Base-by-base conservation (phyloP, 2,113 vertebrate genomes). In the Halcyon malimbica region DNA sequence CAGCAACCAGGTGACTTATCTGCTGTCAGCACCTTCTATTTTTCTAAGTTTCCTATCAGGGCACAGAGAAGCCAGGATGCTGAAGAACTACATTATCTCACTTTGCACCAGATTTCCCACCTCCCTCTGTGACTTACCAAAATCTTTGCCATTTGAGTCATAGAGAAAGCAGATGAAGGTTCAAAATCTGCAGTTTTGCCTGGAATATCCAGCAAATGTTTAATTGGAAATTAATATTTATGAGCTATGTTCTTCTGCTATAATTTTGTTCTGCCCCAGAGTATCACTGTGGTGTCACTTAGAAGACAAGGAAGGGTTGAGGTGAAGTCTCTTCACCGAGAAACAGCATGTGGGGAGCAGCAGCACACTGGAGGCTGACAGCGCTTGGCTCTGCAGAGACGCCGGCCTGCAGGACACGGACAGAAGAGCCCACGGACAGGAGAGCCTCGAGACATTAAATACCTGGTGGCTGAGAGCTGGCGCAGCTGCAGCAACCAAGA, bases 381-480 rank as follows among this genome's bases (percentile, higher is more conserved):
- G n/a, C 13, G 54, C 70, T 59, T n/a, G 54, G 29, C 44, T 87
- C 17, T 81, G 54, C 51, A 70, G 59, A 73, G 28, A 33, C 0
- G 2, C 42, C 2, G 3, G 54, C 33, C 83, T 21, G 65, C 35
- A 42, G 33, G 48, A 51, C 23, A 68, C 6, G 21, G 63, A 46
- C 29, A 51, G 65, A 28, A 62, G 42, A 81, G 68, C 79, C 91
- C 70, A 73, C 11, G 1, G 39, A 37, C 29, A 51, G 65, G 41
- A 62, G 42, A 81, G 63, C 79, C 90, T 59, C 44, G 26, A 63
- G 82, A 74, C 82, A 35, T 67, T 24, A 90, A 95, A 94, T 94
- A 93, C 92, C 96, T 95, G 93, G 37, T 23, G 91, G 57, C 78
- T 41, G 89, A 87, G 65, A 79, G 84, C 93, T 70, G 77, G 35